Evolutionary conservation across 1,140 invertebrate genomes (phyloP), one percentile per base, ranked within the genome.

Genomic region (Drosophila navojoa): DNA sequence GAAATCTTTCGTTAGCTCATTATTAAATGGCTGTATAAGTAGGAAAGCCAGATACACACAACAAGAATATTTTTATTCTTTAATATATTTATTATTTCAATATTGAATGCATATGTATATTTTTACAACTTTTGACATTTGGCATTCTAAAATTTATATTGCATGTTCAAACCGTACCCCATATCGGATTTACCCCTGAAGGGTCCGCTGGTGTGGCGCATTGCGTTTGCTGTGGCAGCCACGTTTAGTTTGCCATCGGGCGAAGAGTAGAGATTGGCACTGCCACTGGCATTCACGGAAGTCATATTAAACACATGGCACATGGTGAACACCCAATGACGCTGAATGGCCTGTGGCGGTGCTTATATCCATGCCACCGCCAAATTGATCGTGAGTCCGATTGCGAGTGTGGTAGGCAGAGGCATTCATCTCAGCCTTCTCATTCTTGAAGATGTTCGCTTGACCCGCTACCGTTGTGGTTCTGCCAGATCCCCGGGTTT

Each of bases 221-320:
- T 49, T n/a, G 75, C 81, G 77, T 71, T 86, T 5, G 54, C 87
- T 5, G 49, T 77, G 35, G 85, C 74, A 75, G 80, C 71, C 19
- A 91, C 15, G 27, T 82, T 78, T 1, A 76, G 38, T 5, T 84
- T 77, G 9, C 75, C 66, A 77, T 68, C 77, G 4, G 82, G 63
- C 1, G 90, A 91, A 3, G 72, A 71, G 27, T 74, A 76, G 1
- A 91, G 55, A 54, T 89, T 90, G 0, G 75, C 90, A 2, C 5
- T 74, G 0, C 67, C 87, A 5, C 38, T 16, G 15, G 75, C 72
- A 45, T 90, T 59, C 40, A 86, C 45, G 4, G 73, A 71, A 6
- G 75, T 87, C 64, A 79, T 63, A 66, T 89, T 64, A n/a, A 75
- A 62, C 52, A 86, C 44, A 0, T n/a, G 90, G 86, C 25, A 84